Evolutionary conservation across 2,888 invertebrate genomes (phyloP).

Genomic region (Magallana nippona): DNA sequence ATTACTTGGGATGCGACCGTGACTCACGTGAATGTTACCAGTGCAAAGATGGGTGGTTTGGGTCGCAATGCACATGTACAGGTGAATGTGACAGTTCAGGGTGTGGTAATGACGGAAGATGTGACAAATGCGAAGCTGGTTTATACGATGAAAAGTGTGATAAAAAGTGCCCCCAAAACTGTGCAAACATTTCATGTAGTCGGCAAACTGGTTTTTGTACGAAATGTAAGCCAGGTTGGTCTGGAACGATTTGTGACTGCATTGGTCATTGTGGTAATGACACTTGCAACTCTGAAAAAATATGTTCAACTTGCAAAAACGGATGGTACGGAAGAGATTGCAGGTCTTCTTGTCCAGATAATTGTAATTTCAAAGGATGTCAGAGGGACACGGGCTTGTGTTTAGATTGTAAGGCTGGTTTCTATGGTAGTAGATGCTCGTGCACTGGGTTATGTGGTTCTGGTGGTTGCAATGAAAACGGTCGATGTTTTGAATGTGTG

Average conservation of each 20-base stretch:
- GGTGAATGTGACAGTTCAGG: constrained; percentile 51
- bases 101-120: constrained; percentile 51
- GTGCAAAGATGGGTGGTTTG: constrained; percentile 52
- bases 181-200: neutral
- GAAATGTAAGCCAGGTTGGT: constrained; percentile 29
- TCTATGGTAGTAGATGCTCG: constrained; percentile 42
- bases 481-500: constrained; percentile 23
- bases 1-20: constrained; percentile 49
- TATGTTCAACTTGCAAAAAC: constrained; percentile 54
- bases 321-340: constrained; percentile 55
- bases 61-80: constrained; percentile 53
- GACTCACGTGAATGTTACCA: constrained; percentile 48
- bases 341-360: constrained; percentile 47
- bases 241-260: neutral
- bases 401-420: constrained; percentile 52
- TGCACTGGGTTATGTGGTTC: constrained; percentile 3
- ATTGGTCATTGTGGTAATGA: constrained; percentile 20
- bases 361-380: constrained; percentile 53
- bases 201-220: constrained; percentile 10
- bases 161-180: constrained; percentile 7
- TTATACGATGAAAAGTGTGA: constrained; percentile 19
- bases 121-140: constrained; percentile 37
- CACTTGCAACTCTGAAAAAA: constrained; percentile 35
- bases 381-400: constrained; percentile 53
- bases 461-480: constrained; percentile 11